These are phyloP conservation scores for Sinopyrophorus schimmeli DNA, from an alignment of 2,888 invertebrate species.

Conservation along the genomic window DNA sequence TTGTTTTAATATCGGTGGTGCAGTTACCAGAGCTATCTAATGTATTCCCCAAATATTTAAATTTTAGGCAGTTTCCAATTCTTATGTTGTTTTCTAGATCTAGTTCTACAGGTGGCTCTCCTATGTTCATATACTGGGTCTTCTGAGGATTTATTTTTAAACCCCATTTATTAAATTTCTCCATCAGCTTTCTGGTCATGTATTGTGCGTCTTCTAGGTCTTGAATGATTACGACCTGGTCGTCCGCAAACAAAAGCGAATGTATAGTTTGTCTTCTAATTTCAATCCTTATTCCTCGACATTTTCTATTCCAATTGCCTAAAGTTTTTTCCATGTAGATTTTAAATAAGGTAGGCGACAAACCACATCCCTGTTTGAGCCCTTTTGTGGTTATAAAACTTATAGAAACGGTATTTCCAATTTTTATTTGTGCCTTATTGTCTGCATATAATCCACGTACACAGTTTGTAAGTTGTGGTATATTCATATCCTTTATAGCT, in stretches of 20 bases:
- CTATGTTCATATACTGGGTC: conserved; percentile 2
- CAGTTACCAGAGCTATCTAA: conserved; percentile 2
- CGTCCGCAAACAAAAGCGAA: conserved; percentile 3
- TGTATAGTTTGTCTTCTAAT: neutral
- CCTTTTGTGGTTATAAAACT: neutral
- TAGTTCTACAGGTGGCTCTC: neutral
- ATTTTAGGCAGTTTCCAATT: neutral
- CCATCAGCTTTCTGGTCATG: neutral
- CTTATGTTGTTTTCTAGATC: conserved; percentile 1
- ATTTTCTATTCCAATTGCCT: conserved; percentile 1
- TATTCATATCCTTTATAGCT: no score
- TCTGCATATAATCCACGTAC: conserved; percentile 1
- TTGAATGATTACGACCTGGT: conserved; percentile 1
- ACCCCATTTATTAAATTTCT: conserved; percentile 1
- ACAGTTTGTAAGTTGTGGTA: no score
- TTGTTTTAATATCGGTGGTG: conserved; percentile 2
- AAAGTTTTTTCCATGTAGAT: conserved; percentile 1
- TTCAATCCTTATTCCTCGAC: conserved; percentile 3
- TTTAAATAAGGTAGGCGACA: no score
- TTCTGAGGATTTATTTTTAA: conserved; percentile 1
- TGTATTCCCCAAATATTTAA: conserved; percentile 4
- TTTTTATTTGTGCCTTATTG: conserved; percentile 1
- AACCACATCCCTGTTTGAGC: conserved; percentile 1
- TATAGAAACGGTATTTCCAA: no score
- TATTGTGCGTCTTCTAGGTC: conserved; percentile 2